Conservation (phyloP, 2,797 vertebrate genomes). For the Leuciscus waleckii region DNA sequence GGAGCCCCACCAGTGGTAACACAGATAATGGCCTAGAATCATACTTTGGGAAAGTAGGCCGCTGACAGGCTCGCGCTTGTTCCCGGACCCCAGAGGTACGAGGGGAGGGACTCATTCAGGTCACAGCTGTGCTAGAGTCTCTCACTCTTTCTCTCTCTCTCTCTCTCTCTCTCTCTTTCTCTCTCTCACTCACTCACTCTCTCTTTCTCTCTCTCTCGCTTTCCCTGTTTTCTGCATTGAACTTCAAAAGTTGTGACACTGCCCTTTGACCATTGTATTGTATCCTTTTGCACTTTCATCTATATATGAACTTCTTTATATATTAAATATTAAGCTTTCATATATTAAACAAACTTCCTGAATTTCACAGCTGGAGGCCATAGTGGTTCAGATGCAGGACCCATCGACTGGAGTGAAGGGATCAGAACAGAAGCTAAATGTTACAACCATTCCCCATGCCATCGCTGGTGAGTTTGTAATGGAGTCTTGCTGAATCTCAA, state of each 20-base stretch:
- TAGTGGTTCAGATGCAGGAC: constrained; percentile 92
- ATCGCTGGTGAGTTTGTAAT: constrained; percentile 81
- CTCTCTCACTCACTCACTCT: too few relatives aligned
- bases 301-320: not conserved
- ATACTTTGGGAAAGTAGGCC: constrained; percentile 83
- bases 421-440: constrained; percentile 84
- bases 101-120: constrained; percentile 63
- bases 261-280: not conserved
- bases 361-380: constrained; percentile 80
- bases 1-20: constrained; percentile 84
- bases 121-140: constrained; percentile 61
- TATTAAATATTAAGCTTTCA: not conserved
- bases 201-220: too few relatives aligned
- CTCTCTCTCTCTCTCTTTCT: too few relatives aligned
- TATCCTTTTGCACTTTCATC: not conserved
- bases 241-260: not conserved
- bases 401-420: constrained; percentile 83
- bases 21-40: constrained; percentile 88
- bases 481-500: not conserved
- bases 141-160: constrained; percentile 32
- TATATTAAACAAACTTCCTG: not conserved
- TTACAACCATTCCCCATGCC: constrained; percentile 86
- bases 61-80: constrained; percentile 61
- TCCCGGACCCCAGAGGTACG: constrained; percentile 66
- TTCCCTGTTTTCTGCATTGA: not conserved